Conservation (phyloP, 2,113 vertebrate species). For the Cisticola juncidis region DNA sequence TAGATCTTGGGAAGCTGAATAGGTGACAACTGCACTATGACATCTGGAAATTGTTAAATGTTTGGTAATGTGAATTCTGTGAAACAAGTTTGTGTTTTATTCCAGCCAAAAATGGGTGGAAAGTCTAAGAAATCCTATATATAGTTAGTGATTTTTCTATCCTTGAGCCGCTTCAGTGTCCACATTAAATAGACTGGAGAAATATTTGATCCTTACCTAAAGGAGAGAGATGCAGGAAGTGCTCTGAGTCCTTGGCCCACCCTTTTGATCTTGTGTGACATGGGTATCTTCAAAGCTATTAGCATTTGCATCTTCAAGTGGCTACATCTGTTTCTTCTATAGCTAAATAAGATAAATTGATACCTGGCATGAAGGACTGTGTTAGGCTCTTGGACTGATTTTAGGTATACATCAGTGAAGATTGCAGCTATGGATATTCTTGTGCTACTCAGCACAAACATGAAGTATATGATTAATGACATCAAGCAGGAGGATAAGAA, state of each 20-base stretch:
- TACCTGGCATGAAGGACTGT: background rate
- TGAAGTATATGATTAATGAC: background rate
- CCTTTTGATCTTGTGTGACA: background rate
- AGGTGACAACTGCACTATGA: background rate
- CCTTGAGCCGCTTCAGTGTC: background rate
- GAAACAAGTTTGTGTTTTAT: background rate
- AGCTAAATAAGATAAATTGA: background rate
- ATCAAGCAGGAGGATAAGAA: background rate
- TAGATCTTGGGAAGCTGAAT: background rate
- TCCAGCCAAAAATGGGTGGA: background rate
- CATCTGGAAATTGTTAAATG: slow-evolving; percentile 12
- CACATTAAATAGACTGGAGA: background rate
- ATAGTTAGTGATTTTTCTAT: slow-evolving; percentile 7
- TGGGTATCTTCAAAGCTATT: background rate
- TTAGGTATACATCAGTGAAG: background rate
- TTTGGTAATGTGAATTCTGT: slow-evolving; percentile 7
- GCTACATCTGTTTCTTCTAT: background rate
- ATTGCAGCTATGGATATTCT: background rate
- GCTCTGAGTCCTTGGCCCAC: background rate
- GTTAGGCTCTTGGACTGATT: background rate
- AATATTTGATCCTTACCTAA: background rate
- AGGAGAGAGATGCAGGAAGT: background rate
- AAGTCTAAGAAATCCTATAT: background rate
- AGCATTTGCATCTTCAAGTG: background rate
- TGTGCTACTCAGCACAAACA: background rate